A percentile compares a stretch with the other conserved stretches of the same genome.
Conservation (phyloP, 2,113 vertebrate species). For the Numida meleagris region DNA sequence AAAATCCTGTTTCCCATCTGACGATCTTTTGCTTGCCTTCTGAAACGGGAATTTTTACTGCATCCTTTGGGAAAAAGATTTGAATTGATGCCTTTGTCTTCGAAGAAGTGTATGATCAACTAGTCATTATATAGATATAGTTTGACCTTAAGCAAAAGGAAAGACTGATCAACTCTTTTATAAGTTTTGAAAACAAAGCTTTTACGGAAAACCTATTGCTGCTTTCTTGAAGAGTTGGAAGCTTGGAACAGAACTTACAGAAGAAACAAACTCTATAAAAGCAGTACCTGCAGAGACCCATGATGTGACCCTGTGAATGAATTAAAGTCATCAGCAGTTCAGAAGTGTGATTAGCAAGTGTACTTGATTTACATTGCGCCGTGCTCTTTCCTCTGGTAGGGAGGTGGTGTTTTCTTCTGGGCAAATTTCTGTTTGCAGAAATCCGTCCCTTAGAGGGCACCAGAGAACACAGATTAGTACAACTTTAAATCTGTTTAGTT, state of each 20-base stretch:
- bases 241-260: background rate
- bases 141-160: background rate
- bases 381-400: background rate
- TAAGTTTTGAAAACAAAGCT: background rate
- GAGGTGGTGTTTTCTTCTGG: background rate
- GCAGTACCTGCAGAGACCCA: background rate
- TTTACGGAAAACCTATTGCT: background rate
- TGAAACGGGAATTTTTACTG: background rate
- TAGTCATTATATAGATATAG: background rate
- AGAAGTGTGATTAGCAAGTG: background rate
- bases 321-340: background rate
- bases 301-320: background rate
- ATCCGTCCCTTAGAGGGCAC: conserved; percentile 67
- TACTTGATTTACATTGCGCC: background rate
- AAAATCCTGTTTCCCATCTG: background rate
- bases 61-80: background rate
- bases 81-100: background rate
- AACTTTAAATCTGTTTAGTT: background rate
- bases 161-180: background rate
- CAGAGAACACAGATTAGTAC: conserved; percentile 61
- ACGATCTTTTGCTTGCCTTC: background rate
- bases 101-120: background rate
- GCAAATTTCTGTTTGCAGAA: background rate
- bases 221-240: background rate
- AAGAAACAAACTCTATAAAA: background rate